Conservation (phyloP, 2,113 vertebrate genomes). For the Syngnathus floridae region DNA sequence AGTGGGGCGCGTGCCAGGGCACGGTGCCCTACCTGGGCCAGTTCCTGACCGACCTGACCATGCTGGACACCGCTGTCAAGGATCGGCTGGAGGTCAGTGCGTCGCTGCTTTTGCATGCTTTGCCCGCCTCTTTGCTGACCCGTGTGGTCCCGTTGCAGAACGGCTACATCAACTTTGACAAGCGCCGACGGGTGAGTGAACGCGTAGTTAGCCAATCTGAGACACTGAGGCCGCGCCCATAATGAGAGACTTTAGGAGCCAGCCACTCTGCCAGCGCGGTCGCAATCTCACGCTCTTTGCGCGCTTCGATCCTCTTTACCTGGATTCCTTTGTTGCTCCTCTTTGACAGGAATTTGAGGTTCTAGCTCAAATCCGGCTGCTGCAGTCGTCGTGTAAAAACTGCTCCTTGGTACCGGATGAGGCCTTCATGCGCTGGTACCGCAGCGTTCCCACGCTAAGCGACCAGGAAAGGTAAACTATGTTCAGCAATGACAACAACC, state of each 20-base stretch:
- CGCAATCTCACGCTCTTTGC: too few species aligned
- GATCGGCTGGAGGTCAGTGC: slow-evolving; percentile 77
- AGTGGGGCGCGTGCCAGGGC: slow-evolving; percentile 59
- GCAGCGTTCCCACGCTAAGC: slow-evolving; percentile 68
- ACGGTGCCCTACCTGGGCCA: slow-evolving; percentile 87
- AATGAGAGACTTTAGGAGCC: too few species aligned
- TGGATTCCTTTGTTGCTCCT: slow-evolving; percentile 8
- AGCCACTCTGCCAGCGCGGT: too few species aligned
- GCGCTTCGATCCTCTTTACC: too few species aligned
- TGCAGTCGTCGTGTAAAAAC: slow-evolving; percentile 83
- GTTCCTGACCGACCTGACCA: slow-evolving; percentile 85
- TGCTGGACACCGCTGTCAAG: slow-evolving; percentile 85
- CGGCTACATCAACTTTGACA: slow-evolving; percentile 89
- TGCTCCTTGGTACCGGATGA: slow-evolving; percentile 70
- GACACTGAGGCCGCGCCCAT: too few species aligned
- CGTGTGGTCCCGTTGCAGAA: slow-evolving; percentile 67
- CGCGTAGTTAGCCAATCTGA: too few species aligned
- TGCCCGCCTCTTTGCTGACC: background rate
- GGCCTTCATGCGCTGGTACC: slow-evolving; percentile 76
- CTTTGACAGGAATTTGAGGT: slow-evolving; percentile 82
- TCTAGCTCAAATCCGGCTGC: slow-evolving; percentile 79
- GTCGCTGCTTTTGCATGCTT: background rate
- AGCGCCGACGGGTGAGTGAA: slow-evolving; percentile 80
- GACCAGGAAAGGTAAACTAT: slow-evolving; percentile 75
- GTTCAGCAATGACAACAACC: too few species aligned